Evolutionary conservation across 30 jellyfish, hydroid and myxozoan species (phyloP), one percentile per base, ranked within the genome.

Genomic region (Morbakka virulenta): DNA sequence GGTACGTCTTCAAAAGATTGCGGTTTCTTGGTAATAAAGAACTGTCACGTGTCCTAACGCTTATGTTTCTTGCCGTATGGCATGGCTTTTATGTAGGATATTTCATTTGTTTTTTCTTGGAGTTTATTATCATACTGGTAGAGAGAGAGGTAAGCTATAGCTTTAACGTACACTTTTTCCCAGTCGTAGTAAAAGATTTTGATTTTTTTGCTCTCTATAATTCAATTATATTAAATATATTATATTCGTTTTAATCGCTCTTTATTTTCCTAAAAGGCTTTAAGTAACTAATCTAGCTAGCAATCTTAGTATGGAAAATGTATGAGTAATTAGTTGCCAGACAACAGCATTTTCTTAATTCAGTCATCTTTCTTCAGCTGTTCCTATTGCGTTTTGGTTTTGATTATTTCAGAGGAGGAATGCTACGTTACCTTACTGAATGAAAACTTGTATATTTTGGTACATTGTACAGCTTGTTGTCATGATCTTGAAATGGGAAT

Each of bases 21-120:
- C 95, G 96, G 28, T 86, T 86, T 80, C 95, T 93, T 35, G 94
- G 96, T 83, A 93, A 82, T 86, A 83, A 84, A 73, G 53, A 77
- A 64, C 20, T 78, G 3, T 93, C 99, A 3, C 99, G 86, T 67
- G 73, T 93, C 23, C 12, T 87, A 0, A 83, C 99, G 24, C 76
- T 93, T 2, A 29, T 77, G 76, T 93, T 79, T 70, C 81, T 93
- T 62, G 95, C 99, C 2, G 68, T 93, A 0, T 93, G 99, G 99
- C 99, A 93, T 77, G 99, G 99, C 26, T 93, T 93, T 67, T 93
- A 93, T 57, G 62, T 93, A 63, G 99, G 99, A 1, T 93, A 93
- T 50, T 93, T 93, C 50, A 47, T 93, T 25, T 65, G 80, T 52
- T 93, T 93, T 62, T 85, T 83, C 1, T 25, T 81, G 48, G 99